Evolutionary conservation across 1,140 invertebrate genomes (phyloP), one percentile per base, ranked within the genome.

Genomic region (Hypsibius dujardini): DNA sequence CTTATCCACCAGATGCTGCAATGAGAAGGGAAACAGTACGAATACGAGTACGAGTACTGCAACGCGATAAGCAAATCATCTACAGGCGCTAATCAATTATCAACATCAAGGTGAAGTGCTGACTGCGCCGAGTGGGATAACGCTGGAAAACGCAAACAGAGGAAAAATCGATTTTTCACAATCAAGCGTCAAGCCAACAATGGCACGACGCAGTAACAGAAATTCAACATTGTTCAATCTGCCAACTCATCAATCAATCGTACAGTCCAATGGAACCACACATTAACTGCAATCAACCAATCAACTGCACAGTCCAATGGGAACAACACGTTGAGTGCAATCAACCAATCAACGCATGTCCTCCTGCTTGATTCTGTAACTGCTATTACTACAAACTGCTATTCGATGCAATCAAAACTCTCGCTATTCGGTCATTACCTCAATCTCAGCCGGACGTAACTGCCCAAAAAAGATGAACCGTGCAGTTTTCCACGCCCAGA

Each of bases 401-500:
- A n/a, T n/a, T n/a, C n/a, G n/a, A n/a, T n/a, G n/a, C 59, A 71
- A 60, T 47, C 59, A 70, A 42, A 72, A 70, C 40, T 2, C 67
- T 73, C 72, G 74, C 1, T 70, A 72, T 28, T 46, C 70, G 12
- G 40, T 47, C 46, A 60, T 78, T 83, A 94, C 92, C 85, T 99
- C 96, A 80, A 96, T 89, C 84, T 99, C 96, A 62, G 95, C 92
- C 72, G 93, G 88, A 76, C 95, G 84, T 70, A 99, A 81, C 77
- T 94, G 90, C 69, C 96, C 96, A 83, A 99, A 95, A 82, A 99
- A 99, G 79, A 94, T 86, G 82, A 91, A 96, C 76, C 92, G 86
- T 79, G 96, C 85, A 72, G 98, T 82, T 82, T 97, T 96, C 70
- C 94, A 95, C 77, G 92, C 84, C 76, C 98, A 84, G 75, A 97